A percentile compares a stretch with the other conserved stretches of the same genome.
Evolutionary conservation across 2,113 vertebrate genomes (phyloP).

Genomic region (Amphilophus citrinellus): DNA sequence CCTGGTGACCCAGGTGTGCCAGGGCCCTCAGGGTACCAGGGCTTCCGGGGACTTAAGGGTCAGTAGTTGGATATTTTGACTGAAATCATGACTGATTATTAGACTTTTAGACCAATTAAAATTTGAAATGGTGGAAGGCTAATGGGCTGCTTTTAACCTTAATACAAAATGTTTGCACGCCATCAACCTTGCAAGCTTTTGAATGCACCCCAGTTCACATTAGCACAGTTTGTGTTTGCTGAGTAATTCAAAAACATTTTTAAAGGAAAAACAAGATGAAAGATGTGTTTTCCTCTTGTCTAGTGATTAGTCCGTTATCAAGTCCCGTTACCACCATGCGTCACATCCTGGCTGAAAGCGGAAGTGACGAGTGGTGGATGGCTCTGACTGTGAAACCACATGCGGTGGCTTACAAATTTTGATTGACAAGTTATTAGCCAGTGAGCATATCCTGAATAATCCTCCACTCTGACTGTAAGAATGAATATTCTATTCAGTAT

Average conservation of each 20-base stretch:
- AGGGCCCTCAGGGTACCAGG: constrained; percentile 59
- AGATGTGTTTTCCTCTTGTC: no score
- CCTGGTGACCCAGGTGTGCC: constrained; percentile 58
- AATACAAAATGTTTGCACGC: not conserved
- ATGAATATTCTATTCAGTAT: not conserved
- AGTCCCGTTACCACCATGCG: no score
- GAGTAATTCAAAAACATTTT: no score
- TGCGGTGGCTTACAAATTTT: not conserved
- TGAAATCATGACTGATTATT: not conserved
- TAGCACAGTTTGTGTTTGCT: not conserved
- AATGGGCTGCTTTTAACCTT: not conserved
- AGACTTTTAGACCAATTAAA: not conserved
- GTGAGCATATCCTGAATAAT: not conserved
- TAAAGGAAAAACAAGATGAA: no score
- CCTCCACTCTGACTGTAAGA: not conserved
- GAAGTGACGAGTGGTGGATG: no score
- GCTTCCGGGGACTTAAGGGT: constrained; percentile 73
- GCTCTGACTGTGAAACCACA: not conserved
- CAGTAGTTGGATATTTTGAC: not conserved
- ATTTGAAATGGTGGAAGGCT: not conserved
- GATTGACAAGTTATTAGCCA: not conserved
- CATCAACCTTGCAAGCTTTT: no score
- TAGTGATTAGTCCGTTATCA: no score
- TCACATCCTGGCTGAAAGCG: not conserved
- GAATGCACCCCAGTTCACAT: not conserved